A percentile compares a stretch with the other conserved stretches of the same genome.
Conservation (phyloP, 2,888 invertebrate genomes). For the Yponomeuta malinellus region DNA sequence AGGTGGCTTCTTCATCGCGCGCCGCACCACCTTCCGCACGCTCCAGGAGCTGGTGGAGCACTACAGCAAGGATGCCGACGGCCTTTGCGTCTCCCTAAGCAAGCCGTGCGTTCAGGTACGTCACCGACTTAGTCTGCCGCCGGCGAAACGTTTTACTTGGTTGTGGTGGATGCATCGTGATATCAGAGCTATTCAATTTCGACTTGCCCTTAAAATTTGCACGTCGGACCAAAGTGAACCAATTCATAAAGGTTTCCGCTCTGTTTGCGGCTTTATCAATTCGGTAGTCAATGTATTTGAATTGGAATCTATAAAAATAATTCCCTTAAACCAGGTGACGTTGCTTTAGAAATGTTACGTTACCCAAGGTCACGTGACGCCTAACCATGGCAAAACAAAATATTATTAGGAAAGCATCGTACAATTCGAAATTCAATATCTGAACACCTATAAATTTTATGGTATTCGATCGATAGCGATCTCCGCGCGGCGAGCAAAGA, state of each 20-base stretch:
- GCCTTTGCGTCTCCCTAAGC: slow-evolving; percentile 97
- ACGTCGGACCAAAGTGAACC: too few relatives aligned
- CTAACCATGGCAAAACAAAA: neutral
- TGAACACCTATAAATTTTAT: slow-evolving; percentile 55
- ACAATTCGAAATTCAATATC: slow-evolving; percentile 60
- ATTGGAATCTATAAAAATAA: slow-evolving; percentile 23
- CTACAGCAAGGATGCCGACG: slow-evolving; percentile 98
- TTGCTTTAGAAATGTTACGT: neutral
- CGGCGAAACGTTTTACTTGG: too few relatives aligned
- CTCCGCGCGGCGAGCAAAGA: slow-evolving; percentile 47
- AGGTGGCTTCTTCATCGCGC: slow-evolving; percentile 99
- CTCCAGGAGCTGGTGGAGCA: slow-evolving; percentile 98
- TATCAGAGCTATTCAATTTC: too few relatives aligned
- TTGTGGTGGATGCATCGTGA: too few relatives aligned
- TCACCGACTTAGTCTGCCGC: slow-evolving; percentile 14
- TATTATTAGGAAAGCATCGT: slow-evolving; percentile 39
- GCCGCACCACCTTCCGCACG: slow-evolving; percentile 97
- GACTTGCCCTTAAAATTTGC: too few relatives aligned
- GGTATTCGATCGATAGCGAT: slow-evolving; percentile 48
- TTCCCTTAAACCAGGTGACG: slow-evolving; percentile 22
- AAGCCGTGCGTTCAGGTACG: slow-evolving; percentile 94
- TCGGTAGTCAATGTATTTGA: too few relatives aligned
- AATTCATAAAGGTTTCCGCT: too few relatives aligned
- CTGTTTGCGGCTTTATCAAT: too few relatives aligned
- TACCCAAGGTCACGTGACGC: neutral